Base-by-base conservation (phyloP, 2,797 vertebrate species). In the Sylvilagus floridanus region DNA sequence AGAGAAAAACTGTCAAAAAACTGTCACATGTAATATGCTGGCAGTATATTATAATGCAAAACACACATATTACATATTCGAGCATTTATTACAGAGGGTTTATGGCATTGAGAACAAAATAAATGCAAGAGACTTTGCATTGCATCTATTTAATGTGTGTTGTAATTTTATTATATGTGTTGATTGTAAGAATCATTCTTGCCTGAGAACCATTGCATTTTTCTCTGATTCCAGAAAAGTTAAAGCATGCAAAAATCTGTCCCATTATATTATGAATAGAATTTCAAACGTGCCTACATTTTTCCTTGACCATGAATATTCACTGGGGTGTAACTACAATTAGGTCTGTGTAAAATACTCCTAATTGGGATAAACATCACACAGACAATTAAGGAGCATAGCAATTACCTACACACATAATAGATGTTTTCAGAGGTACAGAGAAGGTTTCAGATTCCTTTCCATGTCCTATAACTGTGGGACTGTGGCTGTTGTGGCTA, bases 121-220 rank as follows among this genome's bases (percentile, higher is more conserved):
- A 84, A 92, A 94, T n/a, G 63, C 13, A 32, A 62, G 63, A 65
- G 76, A 86, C 28, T 84, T 84, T 72, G 37, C 30, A 84, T 68
- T 77, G 19, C 90, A 87, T 68, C 14, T 81, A 86, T 65, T 93
- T 91, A 84, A 81, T 84, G 60, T 54, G 75, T 63, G 50, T 35
- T 42, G 68, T 66, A 47, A 47, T 90, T 91, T 90, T 92, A 85
- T 90, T 95, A 12, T 69, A 54, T 72, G 32, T 66, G 4, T 85
- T 87, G 63, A 12, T 87, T 54, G 78, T 90, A 94, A 72, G 65
- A 94, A 93, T 95, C 69, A 83, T 88, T 93, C 54, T 95, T 83
- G 28, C 52, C 28, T 88, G 65, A 79, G 30, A 96, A 37, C 21
- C 32, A 79, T 86, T 92, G 84, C 17, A 92, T 94, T 96, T 92